Evolutionary conservation across 2,797 vertebrate genomes (phyloP).

Genomic region (Enteromius radiatus): DNA sequence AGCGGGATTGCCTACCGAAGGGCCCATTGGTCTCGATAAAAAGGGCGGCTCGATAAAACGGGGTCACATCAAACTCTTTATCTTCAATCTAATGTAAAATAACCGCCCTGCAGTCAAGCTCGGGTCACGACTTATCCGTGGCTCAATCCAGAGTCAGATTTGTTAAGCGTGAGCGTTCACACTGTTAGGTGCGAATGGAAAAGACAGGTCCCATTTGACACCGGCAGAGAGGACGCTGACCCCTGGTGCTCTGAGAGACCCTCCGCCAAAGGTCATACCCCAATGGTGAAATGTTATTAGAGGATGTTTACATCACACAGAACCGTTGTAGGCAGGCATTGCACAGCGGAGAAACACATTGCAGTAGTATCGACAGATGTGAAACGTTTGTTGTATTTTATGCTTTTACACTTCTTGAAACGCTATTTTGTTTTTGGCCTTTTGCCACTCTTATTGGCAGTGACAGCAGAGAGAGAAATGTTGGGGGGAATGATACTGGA

Average conservation of each 20-base stretch:
- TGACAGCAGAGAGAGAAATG: not conserved
- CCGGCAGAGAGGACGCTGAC: not conserved
- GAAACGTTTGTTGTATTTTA: constrained; percentile 18
- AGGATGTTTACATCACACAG: constrained; percentile 6
- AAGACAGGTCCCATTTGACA: constrained; percentile 48
- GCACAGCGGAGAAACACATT: not conserved
- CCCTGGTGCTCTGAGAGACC: constrained; percentile 23
- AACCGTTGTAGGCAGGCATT: constrained; percentile 7
- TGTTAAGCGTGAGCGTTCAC: constrained; percentile 42
- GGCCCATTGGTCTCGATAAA: constrained; percentile 73
- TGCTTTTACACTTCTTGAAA: constrained; percentile 1
- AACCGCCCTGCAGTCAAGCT: constrained; percentile 55
- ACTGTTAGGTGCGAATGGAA: constrained; percentile 54
- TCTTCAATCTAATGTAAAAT: constrained; percentile 65
- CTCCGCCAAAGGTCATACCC: constrained; percentile 72
- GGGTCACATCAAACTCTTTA: constrained; percentile 78
- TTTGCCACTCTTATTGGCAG: constrained; percentile 21
- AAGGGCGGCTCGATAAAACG: constrained; percentile 64
- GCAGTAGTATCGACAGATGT: not conserved
- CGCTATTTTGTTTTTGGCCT: constrained; percentile 7
- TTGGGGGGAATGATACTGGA: not conserved
- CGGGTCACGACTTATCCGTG: constrained; percentile 41
- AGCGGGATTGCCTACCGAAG: constrained; percentile 69
- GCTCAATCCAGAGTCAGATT: constrained; percentile 55
- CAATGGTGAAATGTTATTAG: constrained; percentile 92